A percentile compares a stretch with the other conserved stretches of the same genome.
Evolutionary conservation across 2,113 vertebrate species (phyloP).

Genomic region (Vulpes lagopus): DNA sequence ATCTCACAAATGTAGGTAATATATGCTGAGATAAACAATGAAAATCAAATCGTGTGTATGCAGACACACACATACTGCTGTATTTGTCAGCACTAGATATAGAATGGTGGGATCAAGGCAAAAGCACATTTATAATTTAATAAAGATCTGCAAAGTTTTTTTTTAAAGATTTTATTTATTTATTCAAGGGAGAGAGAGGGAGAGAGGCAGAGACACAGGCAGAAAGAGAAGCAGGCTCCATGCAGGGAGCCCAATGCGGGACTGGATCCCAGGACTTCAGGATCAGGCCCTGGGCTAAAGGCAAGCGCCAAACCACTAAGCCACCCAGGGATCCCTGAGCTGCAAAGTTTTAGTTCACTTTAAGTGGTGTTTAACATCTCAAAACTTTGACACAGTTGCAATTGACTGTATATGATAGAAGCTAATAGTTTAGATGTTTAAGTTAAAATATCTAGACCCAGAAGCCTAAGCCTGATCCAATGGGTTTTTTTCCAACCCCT

Average conservation of each 20-base stretch:
- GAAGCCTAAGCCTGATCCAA: neutral
- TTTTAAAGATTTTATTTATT: too few species aligned
- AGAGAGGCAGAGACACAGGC: too few species aligned
- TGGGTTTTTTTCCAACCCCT: slow-evolving; percentile 36
- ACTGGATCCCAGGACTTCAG: too few species aligned
- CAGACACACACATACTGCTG: neutral
- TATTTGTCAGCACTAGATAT: neutral
- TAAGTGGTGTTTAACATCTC: neutral
- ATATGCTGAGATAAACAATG: neutral
- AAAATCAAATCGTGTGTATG: neutral
- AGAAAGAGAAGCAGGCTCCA: too few species aligned
- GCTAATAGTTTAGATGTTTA: neutral
- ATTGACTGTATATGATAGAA: neutral
- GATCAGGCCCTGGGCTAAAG: too few species aligned
- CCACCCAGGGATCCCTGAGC: too few species aligned
- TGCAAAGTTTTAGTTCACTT: slow-evolving; percentile 33
- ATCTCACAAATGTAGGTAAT: neutral
- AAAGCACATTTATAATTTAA: neutral
- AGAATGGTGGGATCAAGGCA: neutral
- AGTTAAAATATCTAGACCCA: neutral
- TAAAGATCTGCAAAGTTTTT: too few species aligned
- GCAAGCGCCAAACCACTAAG: too few species aligned
- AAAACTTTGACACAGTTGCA: neutral
- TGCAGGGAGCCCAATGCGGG: too few species aligned
- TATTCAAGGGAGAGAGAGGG: too few species aligned